Base-by-base conservation (phyloP, 1,140 invertebrate species). In the Lucilia sericata region DNA sequence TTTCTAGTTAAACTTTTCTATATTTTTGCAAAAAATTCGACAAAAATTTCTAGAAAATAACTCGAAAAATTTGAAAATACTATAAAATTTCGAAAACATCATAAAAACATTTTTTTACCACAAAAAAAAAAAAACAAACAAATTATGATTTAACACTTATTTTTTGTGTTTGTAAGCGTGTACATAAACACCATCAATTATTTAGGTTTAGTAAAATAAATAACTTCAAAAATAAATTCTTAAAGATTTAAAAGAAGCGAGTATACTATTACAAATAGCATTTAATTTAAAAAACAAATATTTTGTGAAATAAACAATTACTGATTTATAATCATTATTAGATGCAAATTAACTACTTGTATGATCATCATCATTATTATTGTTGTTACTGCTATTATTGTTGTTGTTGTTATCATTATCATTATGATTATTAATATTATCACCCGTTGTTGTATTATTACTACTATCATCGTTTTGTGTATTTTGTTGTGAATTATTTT, bases 141-240 rank as follows among this genome's bases (percentile, higher is more conserved):
- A 42, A 42, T 42, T 42, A 42, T 42, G 42, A 42, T 42, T 42
- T 42, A 42, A 42, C 42, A 42, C 25, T 30, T 30, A 30, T 30
- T 42, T 42, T 42, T 7, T 8, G 42, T 42, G 42, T 42, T 42
- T 42, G 42, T 42, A 42, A 7, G 42, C 42, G 25, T 42, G 5
- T 55, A 1, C 14, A 14, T 55, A 1, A 34, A 75, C 74, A 75
- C 19, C 13, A 21, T 30, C 34, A 25, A 75, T 75, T 75, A 75
- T 30, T 21, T 3, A 42, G 42, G 42, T 42, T 42, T 14, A 30
- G 21, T 25, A 21, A 25, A 75, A 30, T 75, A 30, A 75, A 25
- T 30, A 30, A 75, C n/a, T 75, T 36, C 74, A 30, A 75, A 75
- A 75, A 75, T 75, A 75, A 75, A 30, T 75, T 75, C 21, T 30